Evolutionary conservation across 2,888 invertebrate genomes (phyloP).

Genomic region (Xestobium rufovillosum): DNA sequence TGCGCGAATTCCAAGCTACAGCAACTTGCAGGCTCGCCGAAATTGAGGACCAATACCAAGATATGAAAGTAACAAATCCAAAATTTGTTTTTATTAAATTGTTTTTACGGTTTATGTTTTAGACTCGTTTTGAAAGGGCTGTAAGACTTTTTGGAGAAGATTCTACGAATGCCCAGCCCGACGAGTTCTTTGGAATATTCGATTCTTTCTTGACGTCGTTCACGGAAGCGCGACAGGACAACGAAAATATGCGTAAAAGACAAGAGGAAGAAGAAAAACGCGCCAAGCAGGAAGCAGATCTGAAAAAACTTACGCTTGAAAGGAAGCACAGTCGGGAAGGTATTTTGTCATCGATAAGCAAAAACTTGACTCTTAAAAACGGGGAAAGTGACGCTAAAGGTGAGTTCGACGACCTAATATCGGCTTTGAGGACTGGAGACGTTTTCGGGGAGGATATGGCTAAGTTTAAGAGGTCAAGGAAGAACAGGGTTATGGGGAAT

Average conservation of each 20-base stretch:
- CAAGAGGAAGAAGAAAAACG: slow-evolving; percentile 87
- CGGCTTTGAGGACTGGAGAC: slow-evolving; percentile 87
- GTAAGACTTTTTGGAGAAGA: slow-evolving; percentile 89
- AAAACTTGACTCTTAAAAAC: slow-evolving; percentile 62
- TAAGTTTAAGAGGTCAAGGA: slow-evolving; percentile 75
- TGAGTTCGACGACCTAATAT: slow-evolving; percentile 94
- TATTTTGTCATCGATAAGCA: slow-evolving; percentile 65
- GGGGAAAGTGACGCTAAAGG: slow-evolving; percentile 59
- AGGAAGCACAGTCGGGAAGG: slow-evolving; percentile 75
- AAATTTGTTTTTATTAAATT: slow-evolving; percentile 7
- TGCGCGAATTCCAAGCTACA: slow-evolving; percentile 90
- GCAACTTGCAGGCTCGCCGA: slow-evolving; percentile 88
- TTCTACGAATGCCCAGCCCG: slow-evolving; percentile 73
- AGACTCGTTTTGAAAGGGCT: slow-evolving; percentile 72
- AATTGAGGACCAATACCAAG: slow-evolving; percentile 85
- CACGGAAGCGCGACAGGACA: slow-evolving; percentile 78
- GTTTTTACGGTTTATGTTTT: slow-evolving; percentile 19
- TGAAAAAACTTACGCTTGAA: slow-evolving; percentile 81
- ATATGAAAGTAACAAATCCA: slow-evolving; percentile 72
- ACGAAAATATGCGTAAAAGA: slow-evolving; percentile 73
- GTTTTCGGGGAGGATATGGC: slow-evolving; percentile 95
- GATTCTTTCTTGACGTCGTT: slow-evolving; percentile 80
- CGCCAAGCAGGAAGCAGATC: slow-evolving; percentile 80
- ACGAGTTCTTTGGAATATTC: slow-evolving; percentile 89
- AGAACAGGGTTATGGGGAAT: slow-evolving; percentile 54